Evolutionary conservation across 2,797 vertebrate genomes (phyloP).

Genomic region (Discoglossus pictus): DNA sequence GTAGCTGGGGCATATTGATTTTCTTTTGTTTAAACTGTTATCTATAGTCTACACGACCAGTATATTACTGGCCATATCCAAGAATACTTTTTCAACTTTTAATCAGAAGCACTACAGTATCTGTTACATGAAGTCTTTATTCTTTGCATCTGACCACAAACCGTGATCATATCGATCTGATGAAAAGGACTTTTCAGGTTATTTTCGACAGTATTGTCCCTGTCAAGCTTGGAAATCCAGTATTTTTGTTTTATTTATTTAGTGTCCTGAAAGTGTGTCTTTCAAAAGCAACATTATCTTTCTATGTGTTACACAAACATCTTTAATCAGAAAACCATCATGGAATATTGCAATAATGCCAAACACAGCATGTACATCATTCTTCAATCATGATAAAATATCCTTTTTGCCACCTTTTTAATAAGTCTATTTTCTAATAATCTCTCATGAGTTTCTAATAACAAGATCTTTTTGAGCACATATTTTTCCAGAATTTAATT

Average conservation of each 20-base stretch:
- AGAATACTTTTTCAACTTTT: constrained; percentile 2
- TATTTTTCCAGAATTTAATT: too few species aligned
- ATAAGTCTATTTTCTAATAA: too few species aligned
- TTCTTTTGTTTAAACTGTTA: constrained; percentile 8
- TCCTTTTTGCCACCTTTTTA: too few species aligned
- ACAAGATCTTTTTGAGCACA: too few species aligned
- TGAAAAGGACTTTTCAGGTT: background rate
- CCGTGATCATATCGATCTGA: background rate
- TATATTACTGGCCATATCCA: constrained; percentile 25
- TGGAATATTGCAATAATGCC: background rate
- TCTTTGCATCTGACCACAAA: background rate
- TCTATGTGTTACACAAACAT: background rate
- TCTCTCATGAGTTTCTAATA: too few species aligned
- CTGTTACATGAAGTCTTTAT: background rate
- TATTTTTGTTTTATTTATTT: background rate
- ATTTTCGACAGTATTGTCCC: background rate
- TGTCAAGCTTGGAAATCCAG: background rate
- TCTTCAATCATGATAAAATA: background rate
- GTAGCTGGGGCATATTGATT: background rate
- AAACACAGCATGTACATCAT: background rate
- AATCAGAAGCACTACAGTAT: background rate
- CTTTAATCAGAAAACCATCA: background rate
- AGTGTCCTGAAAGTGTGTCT: background rate
- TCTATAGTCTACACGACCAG: constrained; percentile 10
- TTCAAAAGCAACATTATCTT: background rate